Evolutionary conservation across 2,888 invertebrate species (phyloP).

Genomic region (Argyresthia albistria): DNA sequence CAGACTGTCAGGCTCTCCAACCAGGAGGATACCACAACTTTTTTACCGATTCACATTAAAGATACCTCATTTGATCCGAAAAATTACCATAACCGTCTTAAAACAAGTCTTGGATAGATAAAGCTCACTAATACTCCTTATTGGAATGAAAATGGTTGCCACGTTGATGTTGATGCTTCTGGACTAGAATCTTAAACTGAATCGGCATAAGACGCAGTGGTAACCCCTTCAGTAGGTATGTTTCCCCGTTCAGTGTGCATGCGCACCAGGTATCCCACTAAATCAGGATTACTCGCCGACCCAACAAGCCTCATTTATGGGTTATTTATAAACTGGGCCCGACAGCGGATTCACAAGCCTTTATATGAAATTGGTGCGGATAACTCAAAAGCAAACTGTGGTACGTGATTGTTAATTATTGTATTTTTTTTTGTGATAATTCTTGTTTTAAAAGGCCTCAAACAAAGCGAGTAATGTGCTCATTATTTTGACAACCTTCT

Average conservation of each 20-base stretch:
- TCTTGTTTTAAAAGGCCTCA: background rate
- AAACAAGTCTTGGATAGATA: too few species aligned
- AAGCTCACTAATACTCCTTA: too few species aligned
- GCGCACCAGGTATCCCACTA: slow-evolving; percentile 33
- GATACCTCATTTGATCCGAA: too few species aligned
- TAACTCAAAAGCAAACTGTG: background rate
- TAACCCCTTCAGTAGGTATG: slow-evolving; percentile 1
- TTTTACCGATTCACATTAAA: too few species aligned
- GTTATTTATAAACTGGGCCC: slow-evolving; percentile 52
- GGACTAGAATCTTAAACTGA: too few species aligned
- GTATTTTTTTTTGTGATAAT: background rate
- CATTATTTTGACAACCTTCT: too few species aligned
- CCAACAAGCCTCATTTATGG: slow-evolving; percentile 53
- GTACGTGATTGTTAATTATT: background rate
- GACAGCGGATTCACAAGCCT: background rate
- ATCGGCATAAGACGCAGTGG: too few species aligned
- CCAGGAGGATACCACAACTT: too few species aligned
- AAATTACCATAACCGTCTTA: too few species aligned
- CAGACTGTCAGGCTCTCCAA: background rate
- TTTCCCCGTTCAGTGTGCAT: background rate
- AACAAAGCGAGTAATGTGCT: too few species aligned
- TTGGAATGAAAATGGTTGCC: too few species aligned
- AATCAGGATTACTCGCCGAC: slow-evolving; percentile 57
- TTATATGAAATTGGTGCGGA: background rate
- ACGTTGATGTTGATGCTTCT: too few species aligned